A percentile compares a stretch with the other conserved stretches of the same genome.
phyloP scores from a whole-genome alignment of 2,797 vertebrate species.

The Gambelia wislizenii region DNA sequence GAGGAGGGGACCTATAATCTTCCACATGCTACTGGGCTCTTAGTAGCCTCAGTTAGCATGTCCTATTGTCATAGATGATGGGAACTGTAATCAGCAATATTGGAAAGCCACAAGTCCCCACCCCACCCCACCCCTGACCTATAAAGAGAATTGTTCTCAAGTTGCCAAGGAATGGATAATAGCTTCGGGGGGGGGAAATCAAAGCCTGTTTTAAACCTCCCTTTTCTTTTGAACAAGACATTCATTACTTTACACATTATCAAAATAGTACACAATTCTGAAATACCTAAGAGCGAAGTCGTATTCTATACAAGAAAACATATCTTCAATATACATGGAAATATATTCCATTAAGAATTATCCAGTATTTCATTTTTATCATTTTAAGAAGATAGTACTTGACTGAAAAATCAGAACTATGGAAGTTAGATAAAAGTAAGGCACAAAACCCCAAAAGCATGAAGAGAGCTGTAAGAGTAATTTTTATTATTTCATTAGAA shows the following conservation, averaged over 20 bases:
- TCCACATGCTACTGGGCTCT: not conserved
- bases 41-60: not conserved
- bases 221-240: too few relatives aligned
- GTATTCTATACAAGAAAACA: constrained; percentile 3
- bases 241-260: too few relatives aligned
- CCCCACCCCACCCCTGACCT: too few relatives aligned
- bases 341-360: constrained; percentile 35
- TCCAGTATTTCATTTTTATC: not conserved
- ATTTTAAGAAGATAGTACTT: constrained; percentile 25
- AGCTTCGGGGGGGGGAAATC: not conserved
- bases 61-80: not conserved
- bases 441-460: constrained; percentile 29
- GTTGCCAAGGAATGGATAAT: not conserved
- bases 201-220: not conserved
- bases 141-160: not conserved
- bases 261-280: too few relatives aligned
- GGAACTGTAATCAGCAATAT: not conserved
- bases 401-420: constrained; percentile 37
- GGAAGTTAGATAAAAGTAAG: constrained; percentile 17
- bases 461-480: not conserved
- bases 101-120: not conserved
- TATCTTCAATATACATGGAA: constrained; percentile 16
- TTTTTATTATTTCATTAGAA: constrained; percentile 28
- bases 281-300: not conserved
- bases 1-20: not conserved